Percentiles rank a stretch among this genome's conserved stretches.
Evolutionary conservation across 2,113 vertebrate genomes (phyloP).

Genomic region (Platichthys stellatus): DNA sequence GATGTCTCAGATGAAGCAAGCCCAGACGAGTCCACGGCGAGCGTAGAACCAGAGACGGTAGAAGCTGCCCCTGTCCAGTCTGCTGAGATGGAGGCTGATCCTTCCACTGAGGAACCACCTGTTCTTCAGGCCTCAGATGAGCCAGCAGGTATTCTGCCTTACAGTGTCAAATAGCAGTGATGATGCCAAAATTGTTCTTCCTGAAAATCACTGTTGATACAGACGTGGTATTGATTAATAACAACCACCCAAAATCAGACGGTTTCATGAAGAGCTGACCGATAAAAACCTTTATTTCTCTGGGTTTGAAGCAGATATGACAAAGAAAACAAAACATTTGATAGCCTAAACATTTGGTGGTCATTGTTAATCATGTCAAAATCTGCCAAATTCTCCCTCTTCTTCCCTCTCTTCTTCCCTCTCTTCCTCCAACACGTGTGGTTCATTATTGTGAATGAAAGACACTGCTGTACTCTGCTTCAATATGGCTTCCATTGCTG

Average conservation of each 20-base stretch:
- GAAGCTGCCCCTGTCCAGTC: constrained; percentile 4
- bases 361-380: background rate
- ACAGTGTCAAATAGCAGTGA: background rate
- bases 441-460: too few species aligned
- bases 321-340: background rate
- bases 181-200: background rate
- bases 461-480: too few species aligned
- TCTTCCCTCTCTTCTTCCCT: too few species aligned
- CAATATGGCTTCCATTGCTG: too few species aligned
- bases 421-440: background rate
- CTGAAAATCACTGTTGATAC: background rate
- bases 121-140: constrained; percentile 12
- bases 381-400: too few species aligned
- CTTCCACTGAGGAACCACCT: constrained; percentile 26
- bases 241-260: too few species aligned
- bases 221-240: background rate
- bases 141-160: constrained; percentile 44
- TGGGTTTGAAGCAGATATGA: background rate
- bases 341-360: too few species aligned
- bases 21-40: background rate
- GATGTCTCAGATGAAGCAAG: background rate
- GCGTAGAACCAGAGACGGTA: constrained; percentile 2
- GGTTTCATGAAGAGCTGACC: too few species aligned
- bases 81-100: background rate
- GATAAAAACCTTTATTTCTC: too few species aligned